Percentiles rank a stretch among this genome's conserved stretches.
Evolutionary conservation across 1,140 invertebrate genomes (phyloP).

Genomic region (Halictus rubicundus): DNA sequence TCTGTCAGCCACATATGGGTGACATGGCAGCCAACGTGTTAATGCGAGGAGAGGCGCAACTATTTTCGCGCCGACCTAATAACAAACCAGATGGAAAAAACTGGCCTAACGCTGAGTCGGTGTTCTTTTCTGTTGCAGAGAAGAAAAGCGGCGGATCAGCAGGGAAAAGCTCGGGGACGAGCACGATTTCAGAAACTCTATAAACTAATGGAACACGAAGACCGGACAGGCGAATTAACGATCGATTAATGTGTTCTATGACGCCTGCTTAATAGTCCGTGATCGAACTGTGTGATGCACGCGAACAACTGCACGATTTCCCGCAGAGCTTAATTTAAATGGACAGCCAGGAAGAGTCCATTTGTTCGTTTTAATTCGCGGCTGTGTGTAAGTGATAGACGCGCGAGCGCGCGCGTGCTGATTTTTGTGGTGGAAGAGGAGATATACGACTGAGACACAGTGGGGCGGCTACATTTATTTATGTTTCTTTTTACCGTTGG

Average conservation of each 20-base stretch:
- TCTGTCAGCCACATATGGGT: too few species aligned
- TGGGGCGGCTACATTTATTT: too few species aligned
- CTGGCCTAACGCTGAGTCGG: too few species aligned
- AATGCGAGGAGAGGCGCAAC: too few species aligned
- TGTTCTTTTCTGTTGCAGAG: constrained; percentile 1
- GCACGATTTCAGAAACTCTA: too few species aligned
- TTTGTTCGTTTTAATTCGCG: constrained; percentile 13
- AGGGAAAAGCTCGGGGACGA: neutral
- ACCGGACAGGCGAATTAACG: constrained; percentile 10
- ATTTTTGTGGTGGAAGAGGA: too few species aligned
- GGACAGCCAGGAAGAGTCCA: constrained; percentile 12
- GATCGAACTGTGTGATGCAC: neutral
- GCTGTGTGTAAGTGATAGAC: neutral
- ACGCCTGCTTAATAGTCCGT: constrained; percentile 22
- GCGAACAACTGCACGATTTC: constrained; percentile 22
- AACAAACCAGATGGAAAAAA: too few species aligned
- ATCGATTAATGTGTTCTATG: constrained; percentile 32
- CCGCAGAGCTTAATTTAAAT: constrained; percentile 30
- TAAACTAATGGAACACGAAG: neutral
- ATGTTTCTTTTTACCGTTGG: too few species aligned
- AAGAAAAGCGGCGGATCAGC: neutral
- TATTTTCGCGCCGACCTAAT: too few species aligned
- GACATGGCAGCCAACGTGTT: too few species aligned
- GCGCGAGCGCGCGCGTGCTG: too few species aligned
- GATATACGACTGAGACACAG: too few species aligned